Percentiles rank a stretch among this genome's conserved stretches.
Conservation (phyloP, 2,797 vertebrate species). For the Sebastolobus alascanus region DNA sequence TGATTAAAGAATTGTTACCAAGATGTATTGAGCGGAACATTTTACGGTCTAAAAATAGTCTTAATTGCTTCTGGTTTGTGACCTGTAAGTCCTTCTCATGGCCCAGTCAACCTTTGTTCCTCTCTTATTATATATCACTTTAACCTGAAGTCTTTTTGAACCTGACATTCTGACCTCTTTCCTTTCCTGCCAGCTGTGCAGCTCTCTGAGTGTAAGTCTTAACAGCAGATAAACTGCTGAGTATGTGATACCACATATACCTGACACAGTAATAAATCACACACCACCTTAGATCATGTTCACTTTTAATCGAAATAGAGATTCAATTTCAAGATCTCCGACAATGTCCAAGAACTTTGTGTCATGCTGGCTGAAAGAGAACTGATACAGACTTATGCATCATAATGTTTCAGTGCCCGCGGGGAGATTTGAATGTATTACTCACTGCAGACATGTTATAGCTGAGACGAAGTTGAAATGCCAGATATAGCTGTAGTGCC, state of each 20-base stretch:
- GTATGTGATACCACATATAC: slow-evolving; percentile 14
- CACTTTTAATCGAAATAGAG: slow-evolving; percentile 35
- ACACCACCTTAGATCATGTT: slow-evolving; percentile 15
- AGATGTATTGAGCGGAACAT: neutral
- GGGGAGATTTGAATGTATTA: slow-evolving; percentile 55
- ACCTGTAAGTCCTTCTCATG: neutral
- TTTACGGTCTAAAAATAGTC: neutral
- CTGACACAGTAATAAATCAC: slow-evolving; percentile 42
- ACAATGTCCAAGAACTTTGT: slow-evolving; percentile 35
- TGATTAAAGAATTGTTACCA: neutral
- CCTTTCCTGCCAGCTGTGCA: slow-evolving; percentile 26
- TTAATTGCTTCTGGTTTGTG: neutral
- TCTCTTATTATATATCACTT: neutral
- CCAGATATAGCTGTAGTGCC: slow-evolving; percentile 47
- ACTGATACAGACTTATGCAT: slow-evolving; percentile 23
- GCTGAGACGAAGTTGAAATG: slow-evolving; percentile 47
- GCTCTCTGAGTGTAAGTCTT: slow-evolving; percentile 17
- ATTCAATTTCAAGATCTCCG: slow-evolving; percentile 30
- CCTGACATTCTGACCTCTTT: neutral
- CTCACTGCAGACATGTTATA: slow-evolving; percentile 40
- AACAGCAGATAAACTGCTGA: slow-evolving; percentile 31
- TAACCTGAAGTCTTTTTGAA: neutral
- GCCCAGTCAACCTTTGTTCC: neutral
- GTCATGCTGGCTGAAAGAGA: slow-evolving; percentile 33
- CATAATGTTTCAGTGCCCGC: slow-evolving; percentile 36